A percentile compares a stretch with the other conserved stretches of the same genome.
Evolutionary conservation across 2,888 invertebrate genomes (phyloP).

Genomic region (Panopea generosa): DNA sequence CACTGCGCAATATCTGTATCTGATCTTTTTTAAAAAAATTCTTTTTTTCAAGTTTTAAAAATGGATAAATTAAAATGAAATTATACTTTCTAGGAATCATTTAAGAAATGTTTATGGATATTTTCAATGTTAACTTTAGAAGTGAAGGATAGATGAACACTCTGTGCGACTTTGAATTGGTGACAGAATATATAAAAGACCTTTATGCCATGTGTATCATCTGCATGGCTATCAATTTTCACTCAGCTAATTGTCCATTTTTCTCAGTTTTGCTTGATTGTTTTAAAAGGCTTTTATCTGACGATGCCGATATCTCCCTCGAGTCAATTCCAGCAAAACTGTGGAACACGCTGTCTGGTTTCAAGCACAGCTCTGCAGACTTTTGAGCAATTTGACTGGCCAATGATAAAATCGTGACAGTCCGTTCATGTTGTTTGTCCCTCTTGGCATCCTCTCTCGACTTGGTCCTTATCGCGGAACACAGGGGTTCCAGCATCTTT

Average conservation of each 20-base stretch:
- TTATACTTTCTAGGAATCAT: too few relatives aligned
- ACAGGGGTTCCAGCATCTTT: slow-evolving; percentile 56
- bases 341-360: slow-evolving; percentile 72
- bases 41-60: too few relatives aligned
- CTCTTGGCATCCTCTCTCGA: slow-evolving; percentile 52
- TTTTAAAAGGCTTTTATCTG: slow-evolving; percentile 10
- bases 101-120: too few relatives aligned
- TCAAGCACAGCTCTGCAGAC: slow-evolving; percentile 70
- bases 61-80: too few relatives aligned
- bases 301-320: slow-evolving; percentile 46
- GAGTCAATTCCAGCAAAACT: slow-evolving; percentile 65
- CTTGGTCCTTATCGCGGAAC: slow-evolving; percentile 49
- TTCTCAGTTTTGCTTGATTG: background rate
- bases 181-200: too few relatives aligned
- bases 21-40: too few relatives aligned
- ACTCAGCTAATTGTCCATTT: background rate
- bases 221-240: too few relatives aligned
- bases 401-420: slow-evolving; percentile 73
- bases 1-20: too few relatives aligned
- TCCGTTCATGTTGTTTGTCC: slow-evolving; percentile 68
- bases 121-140: too few relatives aligned
- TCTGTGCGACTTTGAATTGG: too few relatives aligned
- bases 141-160: too few relatives aligned
- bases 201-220: too few relatives aligned
- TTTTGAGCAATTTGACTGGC: slow-evolving; percentile 78